Evolutionary conservation across 2,797 vertebrate species (phyloP).

Genomic region (Distichodus sexfasciatus): DNA sequence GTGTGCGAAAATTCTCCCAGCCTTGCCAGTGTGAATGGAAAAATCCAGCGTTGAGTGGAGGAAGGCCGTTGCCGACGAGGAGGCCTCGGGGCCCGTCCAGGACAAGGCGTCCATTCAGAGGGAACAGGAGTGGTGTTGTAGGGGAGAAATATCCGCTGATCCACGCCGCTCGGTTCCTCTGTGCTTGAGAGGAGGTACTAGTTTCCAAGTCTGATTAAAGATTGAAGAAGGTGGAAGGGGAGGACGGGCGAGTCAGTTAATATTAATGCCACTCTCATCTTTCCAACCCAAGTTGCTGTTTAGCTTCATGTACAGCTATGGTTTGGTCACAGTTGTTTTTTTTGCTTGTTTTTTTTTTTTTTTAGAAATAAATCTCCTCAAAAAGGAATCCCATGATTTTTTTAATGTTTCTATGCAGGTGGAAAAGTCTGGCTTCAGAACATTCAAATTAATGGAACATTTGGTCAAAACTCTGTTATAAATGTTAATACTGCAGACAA

Average conservation of each 20-base stretch:
- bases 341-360: too few relatives aligned
- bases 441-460: too few relatives aligned
- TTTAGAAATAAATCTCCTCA: too few relatives aligned
- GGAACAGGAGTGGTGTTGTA: slow-evolving; percentile 78
- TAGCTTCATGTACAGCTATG: too few relatives aligned
- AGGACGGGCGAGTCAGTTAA: slow-evolving; percentile 78
- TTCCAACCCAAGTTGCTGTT: slow-evolving; percentile 63
- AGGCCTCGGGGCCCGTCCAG: slow-evolving; percentile 65
- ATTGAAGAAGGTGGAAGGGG: slow-evolving; percentile 73
- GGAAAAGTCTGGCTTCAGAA: too few relatives aligned
- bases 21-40: slow-evolving; percentile 51
- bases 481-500: too few relatives aligned
- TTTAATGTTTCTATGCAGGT: too few relatives aligned
- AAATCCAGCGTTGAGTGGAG: slow-evolving; percentile 72
- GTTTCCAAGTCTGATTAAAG: slow-evolving; percentile 79
- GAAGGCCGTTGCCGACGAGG: slow-evolving; percentile 64
- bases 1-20: slow-evolving; percentile 16
- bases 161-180: slow-evolving; percentile 62
- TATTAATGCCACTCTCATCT: slow-evolving; percentile 80
- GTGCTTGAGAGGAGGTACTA: slow-evolving; percentile 67
- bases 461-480: too few relatives aligned
- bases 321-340: too few relatives aligned
- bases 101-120: slow-evolving; percentile 81
- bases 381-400: too few relatives aligned
- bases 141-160: slow-evolving; percentile 65